Evolutionary conservation across 2,113 vertebrate genomes (phyloP), one percentile per base, ranked within the genome.

Genomic region (Geococcyx californianus): DNA sequence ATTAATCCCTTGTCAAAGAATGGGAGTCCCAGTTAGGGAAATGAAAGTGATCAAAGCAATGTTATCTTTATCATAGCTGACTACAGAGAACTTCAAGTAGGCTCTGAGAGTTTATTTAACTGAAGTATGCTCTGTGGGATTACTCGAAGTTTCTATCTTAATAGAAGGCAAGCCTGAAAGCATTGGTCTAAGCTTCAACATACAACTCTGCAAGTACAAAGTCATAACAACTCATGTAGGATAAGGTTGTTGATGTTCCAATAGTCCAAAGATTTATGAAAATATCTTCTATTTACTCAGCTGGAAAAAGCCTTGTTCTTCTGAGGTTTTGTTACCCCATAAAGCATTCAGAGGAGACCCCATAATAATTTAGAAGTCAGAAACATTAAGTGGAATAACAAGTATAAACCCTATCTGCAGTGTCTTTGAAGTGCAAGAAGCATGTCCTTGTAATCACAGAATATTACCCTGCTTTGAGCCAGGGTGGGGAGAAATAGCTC

Each of bases 231-330:
- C n/a, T 47, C 73, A n/a, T 14, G 52, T 13, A 96, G 87, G 89
- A 89, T 91, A 87, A 84, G 19, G 47, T 62, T 96, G 94, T 90
- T 95, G 93, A 89, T 89, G 55, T 80, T 94, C 84, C 70, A 68
- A 64, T 69, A 84, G 83, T 51, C 80, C 1, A 2, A 91, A 92
- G 86, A 94, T 96, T 90, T 92, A 89, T 90, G 92, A 94, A 96
- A 95, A 95, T 94, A 97, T 52, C 72, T 95, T 92, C 56, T 97
- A 87, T 97, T 96, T 95, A 95, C 31, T 95, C 95, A 97, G 94
- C 95, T 96, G 97, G 88, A 72, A 68, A 64, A 4, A 73, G 38
- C 85, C 59, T 62, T 85, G 76, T 79, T 92, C 85, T 94, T 93
- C 74, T 84, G 77, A 72, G 87, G 76, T 85, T 95, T 69, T 70